Evolutionary conservation across 2,113 vertebrate species (phyloP).

Genomic region (Mola mola): DNA sequence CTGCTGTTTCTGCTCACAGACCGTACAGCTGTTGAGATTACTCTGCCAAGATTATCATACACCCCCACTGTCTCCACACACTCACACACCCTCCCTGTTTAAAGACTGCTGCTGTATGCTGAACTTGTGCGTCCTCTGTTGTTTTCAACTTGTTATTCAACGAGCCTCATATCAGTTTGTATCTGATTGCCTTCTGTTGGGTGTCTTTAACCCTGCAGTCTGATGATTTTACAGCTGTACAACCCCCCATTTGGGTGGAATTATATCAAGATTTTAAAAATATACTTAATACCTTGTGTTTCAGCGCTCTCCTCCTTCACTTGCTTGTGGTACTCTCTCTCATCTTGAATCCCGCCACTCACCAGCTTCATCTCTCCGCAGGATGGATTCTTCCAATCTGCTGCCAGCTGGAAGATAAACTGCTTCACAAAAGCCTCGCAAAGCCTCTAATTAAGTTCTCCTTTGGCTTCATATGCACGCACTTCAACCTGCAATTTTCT

Average conservation of each 20-base stretch:
- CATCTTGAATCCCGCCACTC: conserved; percentile 53
- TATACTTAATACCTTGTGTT: neutral
- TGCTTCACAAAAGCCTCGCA: conserved; percentile 53
- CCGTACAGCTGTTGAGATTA: conserved; percentile 46
- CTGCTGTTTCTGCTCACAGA: conserved; percentile 49
- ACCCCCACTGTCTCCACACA: conserved; percentile 7
- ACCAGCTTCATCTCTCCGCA: conserved; percentile 54
- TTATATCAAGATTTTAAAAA: no score
- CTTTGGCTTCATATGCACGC: conserved; percentile 61
- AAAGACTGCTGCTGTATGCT: conserved; percentile 19
- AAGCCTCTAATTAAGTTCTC: conserved; percentile 69
- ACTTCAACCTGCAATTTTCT: conserved; percentile 60
- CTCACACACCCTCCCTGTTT: neutral
- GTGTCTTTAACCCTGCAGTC: conserved; percentile 4
- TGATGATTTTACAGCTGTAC: no score
- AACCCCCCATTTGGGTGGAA: no score
- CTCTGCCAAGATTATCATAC: conserved; percentile 49
- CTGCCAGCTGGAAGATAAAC: conserved; percentile 66
- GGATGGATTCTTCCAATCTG: conserved; percentile 48
- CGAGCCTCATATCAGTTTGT: neutral
- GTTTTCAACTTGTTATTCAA: conserved; percentile 10
- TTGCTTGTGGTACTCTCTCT: conserved; percentile 4
- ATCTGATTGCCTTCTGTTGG: neutral
- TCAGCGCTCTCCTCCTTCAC: conserved; percentile 18
- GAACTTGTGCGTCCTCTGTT: conserved; percentile 7